Conservation (phyloP, 2,797 vertebrate species). For the Saxicola maurus region DNA sequence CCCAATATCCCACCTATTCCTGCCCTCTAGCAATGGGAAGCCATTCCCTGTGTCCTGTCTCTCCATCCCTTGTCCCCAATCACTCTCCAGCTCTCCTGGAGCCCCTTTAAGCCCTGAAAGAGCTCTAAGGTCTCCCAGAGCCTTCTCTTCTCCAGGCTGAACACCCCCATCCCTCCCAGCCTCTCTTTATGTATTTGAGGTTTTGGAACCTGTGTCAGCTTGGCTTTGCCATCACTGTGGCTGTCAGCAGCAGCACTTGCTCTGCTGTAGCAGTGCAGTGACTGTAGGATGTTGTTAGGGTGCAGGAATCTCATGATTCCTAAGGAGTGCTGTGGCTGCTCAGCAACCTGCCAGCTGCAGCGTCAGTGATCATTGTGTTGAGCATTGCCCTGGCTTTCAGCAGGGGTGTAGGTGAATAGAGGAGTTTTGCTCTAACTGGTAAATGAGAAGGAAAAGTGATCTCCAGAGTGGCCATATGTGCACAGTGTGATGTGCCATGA, state of each 20-base stretch:
- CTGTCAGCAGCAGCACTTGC: neutral
- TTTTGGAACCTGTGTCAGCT: neutral
- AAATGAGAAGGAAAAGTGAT: neutral
- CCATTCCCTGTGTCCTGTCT: neutral
- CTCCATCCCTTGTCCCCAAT: neutral
- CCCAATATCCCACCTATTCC: accelerated
- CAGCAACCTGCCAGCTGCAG: accelerated
- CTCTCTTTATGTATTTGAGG: neutral
- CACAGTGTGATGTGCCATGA: neutral
- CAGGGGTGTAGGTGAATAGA: accelerated
- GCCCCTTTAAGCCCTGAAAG: neutral
- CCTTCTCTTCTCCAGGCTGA: neutral
- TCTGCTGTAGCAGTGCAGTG: neutral
- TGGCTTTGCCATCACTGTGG: neutral
- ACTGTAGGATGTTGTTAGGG: neutral
- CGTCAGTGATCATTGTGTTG: neutral
- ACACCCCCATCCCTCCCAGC: neutral
- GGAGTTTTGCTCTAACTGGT: neutral
- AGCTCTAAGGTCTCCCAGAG: neutral
- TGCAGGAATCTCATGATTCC: neutral
- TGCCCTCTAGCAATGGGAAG: neutral
- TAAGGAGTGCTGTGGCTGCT: neutral
- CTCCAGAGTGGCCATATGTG: neutral
- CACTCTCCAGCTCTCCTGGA: neutral
- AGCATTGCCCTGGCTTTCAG: neutral